Base-by-base conservation (phyloP, 2,113 vertebrate genomes). In the Tenrec ecaudatus region DNA sequence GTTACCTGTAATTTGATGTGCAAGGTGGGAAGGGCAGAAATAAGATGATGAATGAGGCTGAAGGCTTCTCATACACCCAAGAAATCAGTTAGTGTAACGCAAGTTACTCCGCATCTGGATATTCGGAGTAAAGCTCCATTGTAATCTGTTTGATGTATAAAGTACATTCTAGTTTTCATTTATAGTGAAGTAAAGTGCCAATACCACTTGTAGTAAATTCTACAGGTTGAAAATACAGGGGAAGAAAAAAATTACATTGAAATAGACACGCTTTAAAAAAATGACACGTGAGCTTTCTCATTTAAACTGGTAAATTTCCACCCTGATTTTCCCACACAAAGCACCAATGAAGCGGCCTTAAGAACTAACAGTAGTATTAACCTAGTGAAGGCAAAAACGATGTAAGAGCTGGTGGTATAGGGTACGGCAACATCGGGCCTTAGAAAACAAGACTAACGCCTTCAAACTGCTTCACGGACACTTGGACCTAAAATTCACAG, bases 1-100 rank as follows among this genome's bases (percentile, higher is more conserved):
- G 43, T 47, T 47, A 10, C 10, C 43, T 47, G 43, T 82, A 89
- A 91, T 53, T 91, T 77, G 89, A 43, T 25, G 3, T 68, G 20
- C 76, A 84, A 88, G 31, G 15, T 90, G 58, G 7, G 92, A 79
- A 88, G 40, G 57, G 38, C 33, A 87, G 77, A 92, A 84, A 29
- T 62, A 69, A 69, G 43, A 4, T 36, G 16, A 79, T 17, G 31
- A 66, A 15, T 73, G 60, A 93, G 31, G 69, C 23, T 71, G 47
- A 88, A 27, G 27, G 33, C 22, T 93, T 89, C 20, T 29, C 53
- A 86, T n/a, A 87, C 40, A 31, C n/a, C 40, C 86, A 94, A 20
- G 29, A 88, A 88, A 17, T 86, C 62, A 90, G 40, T 58, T 23
- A 88, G 6, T 2, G 16, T 33, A 84, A 93, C 16, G 66, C 60